A percentile compares a stretch with the other conserved stretches of the same genome.
Evolutionary conservation across 2,888 invertebrate genomes (phyloP).

Genomic region (Phaedon cochleariae): DNA sequence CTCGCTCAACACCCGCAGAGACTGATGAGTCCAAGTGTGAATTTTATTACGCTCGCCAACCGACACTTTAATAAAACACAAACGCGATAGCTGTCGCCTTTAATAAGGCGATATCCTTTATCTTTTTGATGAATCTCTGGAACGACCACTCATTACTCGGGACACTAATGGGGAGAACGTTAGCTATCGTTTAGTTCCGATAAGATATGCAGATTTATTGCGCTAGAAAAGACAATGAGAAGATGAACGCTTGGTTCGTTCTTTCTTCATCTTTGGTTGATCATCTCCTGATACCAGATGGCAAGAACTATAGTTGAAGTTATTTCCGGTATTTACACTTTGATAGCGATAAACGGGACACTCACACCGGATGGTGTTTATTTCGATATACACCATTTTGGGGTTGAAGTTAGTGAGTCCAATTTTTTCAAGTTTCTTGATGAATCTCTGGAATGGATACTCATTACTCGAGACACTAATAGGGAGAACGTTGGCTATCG

Average conservation of each 20-base stretch:
- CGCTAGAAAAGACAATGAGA: background rate
- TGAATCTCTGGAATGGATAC: conserved; percentile 27
- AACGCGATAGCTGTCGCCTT: conserved; percentile 31
- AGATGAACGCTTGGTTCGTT: no score
- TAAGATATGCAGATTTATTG: conserved; percentile 29
- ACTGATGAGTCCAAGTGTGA: conserved; percentile 4
- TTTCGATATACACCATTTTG: no score
- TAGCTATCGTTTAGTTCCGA: conserved; percentile 26
- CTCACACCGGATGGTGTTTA: no score
- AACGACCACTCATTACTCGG: conserved; percentile 25
- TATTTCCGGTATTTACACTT: no score
- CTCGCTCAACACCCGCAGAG: no score
- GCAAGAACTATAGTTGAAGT: no score
- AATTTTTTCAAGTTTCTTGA: no score
- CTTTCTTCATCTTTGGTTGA: no score
- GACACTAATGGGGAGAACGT: conserved; percentile 27
- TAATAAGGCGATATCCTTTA: conserved; percentile 33
- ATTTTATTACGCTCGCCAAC: conserved; percentile 12
- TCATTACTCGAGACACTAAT: conserved; percentile 28
- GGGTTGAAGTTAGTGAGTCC: no score
- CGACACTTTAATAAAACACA: conserved; percentile 24
- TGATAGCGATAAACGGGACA: no score
- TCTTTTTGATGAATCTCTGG: conserved; percentile 30
- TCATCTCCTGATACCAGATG: no score
- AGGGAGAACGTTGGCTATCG: conserved; percentile 22